A percentile compares a stretch with the other conserved stretches of the same genome.
Conservation (phyloP, 1,140 invertebrate genomes). For the Drosophila littoralis region DNA sequence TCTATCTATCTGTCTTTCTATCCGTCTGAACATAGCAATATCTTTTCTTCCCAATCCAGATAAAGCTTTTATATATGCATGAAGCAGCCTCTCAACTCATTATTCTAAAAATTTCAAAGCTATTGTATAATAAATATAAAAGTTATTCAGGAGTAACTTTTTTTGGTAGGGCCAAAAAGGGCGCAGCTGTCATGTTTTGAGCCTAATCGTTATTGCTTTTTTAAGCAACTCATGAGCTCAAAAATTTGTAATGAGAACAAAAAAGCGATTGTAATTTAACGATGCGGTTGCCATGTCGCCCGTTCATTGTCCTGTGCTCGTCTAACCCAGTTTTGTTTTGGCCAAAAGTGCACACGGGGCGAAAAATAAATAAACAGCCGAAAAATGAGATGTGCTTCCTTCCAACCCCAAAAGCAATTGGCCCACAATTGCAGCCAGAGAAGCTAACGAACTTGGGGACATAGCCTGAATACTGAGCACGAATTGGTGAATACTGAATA, state of each 20-base stretch:
- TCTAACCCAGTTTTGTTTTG: slow-evolving; percentile 16
- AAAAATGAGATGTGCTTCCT: slow-evolving; percentile 21
- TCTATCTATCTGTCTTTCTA: no score
- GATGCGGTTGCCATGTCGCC: slow-evolving; percentile 11
- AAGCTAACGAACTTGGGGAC: slow-evolving; percentile 77
- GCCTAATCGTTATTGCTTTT: not conserved
- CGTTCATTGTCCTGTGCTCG: slow-evolving; percentile 13
- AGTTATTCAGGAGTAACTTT: not conserved
- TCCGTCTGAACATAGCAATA: no score
- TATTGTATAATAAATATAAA: slow-evolving; percentile 1
- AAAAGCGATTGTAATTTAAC: slow-evolving; percentile 19
- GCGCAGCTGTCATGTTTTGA: slow-evolving; percentile 3
- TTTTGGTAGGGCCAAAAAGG: not conserved
- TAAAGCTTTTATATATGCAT: not conserved
- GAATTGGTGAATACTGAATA: not conserved
- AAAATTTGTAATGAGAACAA: not conserved
- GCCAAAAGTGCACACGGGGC: slow-evolving; percentile 11
- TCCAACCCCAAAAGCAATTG: slow-evolving; percentile 68
- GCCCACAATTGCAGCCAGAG: slow-evolving; percentile 55
- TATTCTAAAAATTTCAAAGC: not conserved
- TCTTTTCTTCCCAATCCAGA: no score
- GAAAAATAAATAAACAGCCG: slow-evolving; percentile 31
- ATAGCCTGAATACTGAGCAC: slow-evolving; percentile 60
- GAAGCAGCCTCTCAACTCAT: not conserved
- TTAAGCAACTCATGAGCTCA: not conserved